phyloP scores from a whole-genome alignment of 2,888 invertebrate genomes.

The Pollenia griseotomentosa region DNA sequence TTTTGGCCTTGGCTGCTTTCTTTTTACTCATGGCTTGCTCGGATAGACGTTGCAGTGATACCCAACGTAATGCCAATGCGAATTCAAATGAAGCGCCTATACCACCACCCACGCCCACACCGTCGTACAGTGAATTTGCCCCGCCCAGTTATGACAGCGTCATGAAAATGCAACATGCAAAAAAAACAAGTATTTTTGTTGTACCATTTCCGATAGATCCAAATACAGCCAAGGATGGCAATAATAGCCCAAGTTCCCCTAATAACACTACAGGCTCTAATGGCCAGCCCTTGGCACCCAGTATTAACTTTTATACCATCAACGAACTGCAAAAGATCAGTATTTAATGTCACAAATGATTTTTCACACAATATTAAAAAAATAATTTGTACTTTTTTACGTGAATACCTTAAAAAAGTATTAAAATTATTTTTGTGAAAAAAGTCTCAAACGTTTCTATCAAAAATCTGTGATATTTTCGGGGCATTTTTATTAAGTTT shows the following conservation, averaged over 20 bases:
- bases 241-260: not conserved
- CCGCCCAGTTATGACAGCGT: conserved; percentile 84
- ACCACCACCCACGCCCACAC: conserved; percentile 82
- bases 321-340: conserved; percentile 80
- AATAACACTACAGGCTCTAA: conserved; percentile 66
- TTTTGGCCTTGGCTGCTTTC: conserved; percentile 83
- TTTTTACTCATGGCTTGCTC: conserved; percentile 84
- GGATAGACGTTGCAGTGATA: conserved; percentile 80
- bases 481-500: conserved; percentile 52
- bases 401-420: not conserved
- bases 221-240: conserved; percentile 37
- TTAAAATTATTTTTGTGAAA: conserved; percentile 33
- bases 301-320: conserved; percentile 79
- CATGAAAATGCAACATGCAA: conserved; percentile 80
- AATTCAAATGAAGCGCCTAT: conserved; percentile 75
- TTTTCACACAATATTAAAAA: not conserved
- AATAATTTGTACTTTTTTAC: conserved; percentile 23
- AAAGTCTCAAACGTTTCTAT: conserved; percentile 24
- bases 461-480: conserved; percentile 70
- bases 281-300: conserved; percentile 46
- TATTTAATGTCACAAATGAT: conserved; percentile 51
- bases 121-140: conserved; percentile 83
- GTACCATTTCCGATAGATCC: conserved; percentile 78
- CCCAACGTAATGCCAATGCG: conserved; percentile 68
- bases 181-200: conserved; percentile 80